Evolutionary conservation across 2,113 vertebrate species (phyloP).

Genomic region (Cyanoliseus patagonus): DNA sequence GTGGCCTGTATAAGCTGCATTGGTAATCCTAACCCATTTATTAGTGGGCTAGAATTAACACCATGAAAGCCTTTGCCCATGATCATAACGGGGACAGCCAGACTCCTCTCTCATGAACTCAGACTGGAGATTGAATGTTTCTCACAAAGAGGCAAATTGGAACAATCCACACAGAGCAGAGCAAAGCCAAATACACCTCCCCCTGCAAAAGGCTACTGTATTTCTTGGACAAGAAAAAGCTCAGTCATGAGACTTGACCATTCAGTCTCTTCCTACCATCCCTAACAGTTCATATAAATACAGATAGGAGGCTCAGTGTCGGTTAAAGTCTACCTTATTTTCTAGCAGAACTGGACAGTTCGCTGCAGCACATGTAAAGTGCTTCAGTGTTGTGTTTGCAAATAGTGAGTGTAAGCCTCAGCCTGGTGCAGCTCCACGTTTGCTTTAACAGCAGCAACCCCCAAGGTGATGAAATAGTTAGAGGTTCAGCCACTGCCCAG

Average conservation of each 20-base stretch:
- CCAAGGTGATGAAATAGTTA: neutral
- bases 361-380: neutral
- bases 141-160: neutral
- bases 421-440: neutral
- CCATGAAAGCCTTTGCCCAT: neutral
- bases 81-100: neutral
- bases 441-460: neutral
- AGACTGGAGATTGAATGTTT: neutral
- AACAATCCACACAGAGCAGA: neutral
- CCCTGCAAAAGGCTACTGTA: neutral
- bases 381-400: neutral
- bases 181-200: rapidly evolving
- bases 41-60: neutral
- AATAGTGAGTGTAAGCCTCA: neutral
- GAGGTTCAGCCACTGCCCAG: neutral
- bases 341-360: neutral
- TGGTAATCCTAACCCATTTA: neutral
- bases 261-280: neutral
- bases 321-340: neutral
- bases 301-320: neutral
- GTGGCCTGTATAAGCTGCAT: neutral
- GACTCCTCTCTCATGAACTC: neutral
- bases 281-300: neutral
- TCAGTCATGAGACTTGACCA: neutral
- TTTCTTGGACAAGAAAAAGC: neutral